Evolutionary conservation across 2,888 invertebrate genomes (phyloP), one percentile per base, ranked within the genome.

Genomic region (Eilema caniola): DNA sequence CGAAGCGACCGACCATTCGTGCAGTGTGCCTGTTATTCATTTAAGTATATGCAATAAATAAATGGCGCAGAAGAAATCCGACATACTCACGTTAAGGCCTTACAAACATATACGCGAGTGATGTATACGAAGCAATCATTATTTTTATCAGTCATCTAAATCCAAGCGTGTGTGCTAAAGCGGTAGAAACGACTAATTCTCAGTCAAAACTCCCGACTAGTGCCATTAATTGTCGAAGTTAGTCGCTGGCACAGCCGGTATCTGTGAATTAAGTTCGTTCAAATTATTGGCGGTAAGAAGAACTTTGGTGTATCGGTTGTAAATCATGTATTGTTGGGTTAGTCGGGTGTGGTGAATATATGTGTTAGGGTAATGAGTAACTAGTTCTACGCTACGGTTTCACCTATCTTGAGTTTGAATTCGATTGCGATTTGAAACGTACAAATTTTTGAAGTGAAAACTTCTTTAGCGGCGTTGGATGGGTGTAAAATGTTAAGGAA

Each of bases 221-320:
- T 82, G 78, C 88, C 87, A 91, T 89, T 92, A 90, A 92, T 92
- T 91, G 90, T 87, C 84, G 80, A 92, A 92, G 88, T 92, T 91
- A 68, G 81, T 78, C 84, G 78, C 80, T 82, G 84, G 84, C 78
- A 75, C 73, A 77, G 31, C 41, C 82, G 85, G 85, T 89, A 88
- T 86, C 85, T 80, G 85, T 84, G 82, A 85, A 85, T 84, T 85
- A 86, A 87, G 82, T 86, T 87, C 78, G 78, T 68, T 77, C 74
- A 81, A 86, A 87, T 85, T 85, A 84, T 83, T 75, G 79, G 70
- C 67, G 71, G 76, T 76, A 82, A 82, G 82, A 81, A 79, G 67
- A 75, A 76, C 62, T 71, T 73, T 74, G 66, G 77, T 76, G 77
- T 80, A 80, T 83, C 75, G 75, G 66, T 67, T 75, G 66, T 77